phyloP scores from a whole-genome alignment of 2,797 vertebrate genomes.

The Cirrhinus molitorella region DNA sequence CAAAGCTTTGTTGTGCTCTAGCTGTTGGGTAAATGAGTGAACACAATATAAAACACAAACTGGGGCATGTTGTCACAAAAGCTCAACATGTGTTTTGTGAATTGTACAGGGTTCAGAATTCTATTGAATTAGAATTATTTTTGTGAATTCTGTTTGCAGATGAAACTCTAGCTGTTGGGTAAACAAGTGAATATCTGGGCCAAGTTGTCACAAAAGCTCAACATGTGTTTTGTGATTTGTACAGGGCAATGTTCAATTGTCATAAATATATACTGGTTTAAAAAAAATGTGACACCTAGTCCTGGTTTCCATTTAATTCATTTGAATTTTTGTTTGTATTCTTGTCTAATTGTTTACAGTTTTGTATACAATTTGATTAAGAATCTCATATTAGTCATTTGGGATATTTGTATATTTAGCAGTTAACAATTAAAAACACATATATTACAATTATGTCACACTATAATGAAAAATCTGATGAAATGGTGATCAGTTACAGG shows the following conservation, averaged over 20 bases:
- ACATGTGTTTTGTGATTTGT: not conserved
- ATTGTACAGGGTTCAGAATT: not conserved
- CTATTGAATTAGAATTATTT: not conserved
- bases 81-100: too few species aligned
- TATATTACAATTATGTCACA: too few species aligned
- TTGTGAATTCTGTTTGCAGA: not conserved
- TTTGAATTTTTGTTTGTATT: too few species aligned
- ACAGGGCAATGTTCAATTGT: not conserved
- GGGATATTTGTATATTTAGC: not conserved
- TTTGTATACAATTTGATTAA: not conserved
- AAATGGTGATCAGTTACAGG: not conserved
- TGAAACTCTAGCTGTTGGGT: not conserved
- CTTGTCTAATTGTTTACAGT: not conserved
- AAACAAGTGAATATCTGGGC: not conserved
- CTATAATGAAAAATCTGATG: not conserved
- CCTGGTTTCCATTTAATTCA: too few species aligned
- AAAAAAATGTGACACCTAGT: too few species aligned
- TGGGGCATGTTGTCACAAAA: too few species aligned
- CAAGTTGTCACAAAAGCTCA: constrained; percentile 5
- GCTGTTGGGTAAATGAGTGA: too few species aligned
- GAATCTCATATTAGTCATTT: not conserved
- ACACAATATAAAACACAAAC: too few species aligned
- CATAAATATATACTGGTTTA: too few species aligned
- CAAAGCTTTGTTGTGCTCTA: too few species aligned
- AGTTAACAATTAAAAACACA: not conserved